Conservation (phyloP, 2,888 invertebrate species). For the Eucera pruinosa region DNA sequence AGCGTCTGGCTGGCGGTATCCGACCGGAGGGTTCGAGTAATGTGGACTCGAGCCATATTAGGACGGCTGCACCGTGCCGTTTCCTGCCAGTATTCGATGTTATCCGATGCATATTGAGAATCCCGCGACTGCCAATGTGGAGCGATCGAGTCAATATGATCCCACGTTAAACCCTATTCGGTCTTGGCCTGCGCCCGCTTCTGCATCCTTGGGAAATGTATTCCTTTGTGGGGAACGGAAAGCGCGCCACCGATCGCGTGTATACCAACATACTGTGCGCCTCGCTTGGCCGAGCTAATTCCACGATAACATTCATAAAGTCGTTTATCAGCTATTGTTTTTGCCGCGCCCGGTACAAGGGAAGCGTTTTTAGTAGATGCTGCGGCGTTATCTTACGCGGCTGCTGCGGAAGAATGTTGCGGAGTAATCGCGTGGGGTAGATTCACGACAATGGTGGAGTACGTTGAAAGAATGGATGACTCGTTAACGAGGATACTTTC, state of each 20-base stretch:
- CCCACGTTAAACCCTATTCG: conserved; percentile 71
- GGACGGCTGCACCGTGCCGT: conserved; percentile 73
- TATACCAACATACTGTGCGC: neutral
- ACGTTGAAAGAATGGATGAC: conserved; percentile 14
- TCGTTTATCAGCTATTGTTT: conserved; percentile 53
- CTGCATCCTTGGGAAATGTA: conserved; percentile 48
- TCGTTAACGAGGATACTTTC: conserved; percentile 40
- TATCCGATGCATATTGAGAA: conserved; percentile 73
- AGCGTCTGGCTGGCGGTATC: conserved; percentile 54
- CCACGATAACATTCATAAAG: conserved; percentile 56
- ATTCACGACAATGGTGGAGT: neutral
- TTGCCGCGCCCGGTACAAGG: neutral
- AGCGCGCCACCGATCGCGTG: conserved; percentile 1
- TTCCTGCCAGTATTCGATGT: conserved; percentile 71
- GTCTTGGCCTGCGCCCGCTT: conserved; percentile 41
- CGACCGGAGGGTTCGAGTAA: conserved; percentile 74
- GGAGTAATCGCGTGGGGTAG: conserved; percentile 22
- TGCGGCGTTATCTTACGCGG: conserved; percentile 25
- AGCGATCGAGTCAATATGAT: conserved; percentile 72
- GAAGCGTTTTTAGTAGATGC: conserved; percentile 9
- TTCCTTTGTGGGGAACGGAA: conserved; percentile 40
- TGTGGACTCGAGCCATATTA: conserved; percentile 81
- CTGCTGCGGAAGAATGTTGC: conserved; percentile 15
- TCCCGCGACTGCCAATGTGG: conserved; percentile 71
- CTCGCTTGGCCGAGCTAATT: conserved; percentile 17